Evolutionary conservation across 2,888 invertebrate genomes (phyloP), one percentile per base, ranked within the genome.

Genomic region (Drosophila quinaria): DNA sequence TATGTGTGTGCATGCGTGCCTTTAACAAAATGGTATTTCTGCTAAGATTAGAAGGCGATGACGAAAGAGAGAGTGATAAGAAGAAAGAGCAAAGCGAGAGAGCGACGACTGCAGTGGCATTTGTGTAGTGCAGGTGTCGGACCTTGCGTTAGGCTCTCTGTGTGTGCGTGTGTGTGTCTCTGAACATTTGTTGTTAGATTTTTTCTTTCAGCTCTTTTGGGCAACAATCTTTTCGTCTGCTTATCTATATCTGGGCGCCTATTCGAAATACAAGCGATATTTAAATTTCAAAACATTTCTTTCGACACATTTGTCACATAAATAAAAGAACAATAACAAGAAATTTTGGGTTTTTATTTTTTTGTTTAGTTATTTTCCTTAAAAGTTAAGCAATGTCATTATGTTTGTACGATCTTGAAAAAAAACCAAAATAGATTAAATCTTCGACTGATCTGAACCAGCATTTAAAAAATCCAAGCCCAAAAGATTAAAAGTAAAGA

Each of bases 221-320:
- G 39, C 46, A 63, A 63, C 58, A 29, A 31, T 67, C 51, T 47
- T 33, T 25, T 42, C 33, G 46, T 52, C 61, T 29, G 25, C 13
- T 66, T 72, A 35, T 9, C 25, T 9, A 49, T 13, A 15, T 70
- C 88, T 85, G 85, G 10, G 80, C 86, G 78, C 85, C 85, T 88
- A 67, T 70, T 65, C 51, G 3, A 11, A 42, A 56, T 59, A 19
- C 80, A 78, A 83, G 78, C 86, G 81, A 76, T 86, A 88, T 86
- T 88, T 66, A 78, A 83, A 86, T 86, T 74, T 85, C 56, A 62
- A 71, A 74, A 47, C 25, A 59, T 49, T 31, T 49, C 22, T 51
- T 47, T 39, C 9, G 1, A 19, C 6, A 29, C 19, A 17, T 22
- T 46, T 33, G 49, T 10, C 15, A 31, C 19, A 42, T 39, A 11